Base-by-base conservation (phyloP, 1,140 invertebrate species). In the Melipona quadrifasciata region DNA sequence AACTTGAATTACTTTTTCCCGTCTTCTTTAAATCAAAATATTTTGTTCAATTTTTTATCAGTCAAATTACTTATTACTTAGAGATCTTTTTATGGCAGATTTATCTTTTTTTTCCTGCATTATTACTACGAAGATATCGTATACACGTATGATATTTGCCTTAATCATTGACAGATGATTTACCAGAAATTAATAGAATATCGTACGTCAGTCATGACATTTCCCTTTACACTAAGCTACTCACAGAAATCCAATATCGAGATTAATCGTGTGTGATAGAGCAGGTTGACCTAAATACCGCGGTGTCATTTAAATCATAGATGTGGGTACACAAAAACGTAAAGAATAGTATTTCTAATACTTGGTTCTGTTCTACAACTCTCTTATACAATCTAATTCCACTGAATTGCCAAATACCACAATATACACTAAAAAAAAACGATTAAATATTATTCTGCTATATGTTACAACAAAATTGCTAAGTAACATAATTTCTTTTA, bases 171-270 rank as follows among this genome's bases (percentile, higher is more conserved):
- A 55, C 24, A 24, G 39, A 55, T 31, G 21, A 14, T 75, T 82
- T 19, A 27, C 24, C 27, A 31, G 8, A 77, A 83, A 77, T 58
- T 68, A 58, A 83, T 78, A 57, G 34, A 27, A n/a, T 39, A 55
- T 8, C 19, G 53, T 55, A 80, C 79, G 64, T 81, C n/a, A 82
- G 19, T 57, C 24, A 86, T 86, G 57, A 77, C 57, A 82, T 82
- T 86, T 82, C 17, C 34, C 57, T 77, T 86, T 76, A 47, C 24
- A 68, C 14, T 21, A 24, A 55, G 51, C 21, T 72, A 74, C n/a
- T 67, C 14, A 51, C 51, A n/a, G 72, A 82, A 86, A 86, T 82
- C 51, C 84, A 82, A 86, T 86, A 77, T 77, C 73, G 24, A 76
- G 64, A 76, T 74, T 65, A 86, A 86, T 76, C 67, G 31, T 58